Evolutionary conservation across 2,888 invertebrate species (phyloP).

Genomic region (Bellardia bayeri): DNA sequence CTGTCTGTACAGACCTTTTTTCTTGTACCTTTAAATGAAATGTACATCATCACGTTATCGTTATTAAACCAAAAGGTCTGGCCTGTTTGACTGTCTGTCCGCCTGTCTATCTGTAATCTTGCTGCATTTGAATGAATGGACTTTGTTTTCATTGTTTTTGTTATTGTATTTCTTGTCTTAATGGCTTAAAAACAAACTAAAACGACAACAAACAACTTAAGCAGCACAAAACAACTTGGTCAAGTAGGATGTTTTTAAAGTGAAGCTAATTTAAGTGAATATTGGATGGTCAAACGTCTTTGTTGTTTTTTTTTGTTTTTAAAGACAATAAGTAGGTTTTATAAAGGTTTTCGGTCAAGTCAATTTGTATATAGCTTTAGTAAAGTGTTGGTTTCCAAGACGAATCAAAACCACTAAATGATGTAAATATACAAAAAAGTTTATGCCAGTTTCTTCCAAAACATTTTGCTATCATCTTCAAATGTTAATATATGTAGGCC

Average conservation of each 20-base stretch:
- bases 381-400: too few species aligned
- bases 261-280: slow-evolving; percentile 68
- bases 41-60: slow-evolving; percentile 70
- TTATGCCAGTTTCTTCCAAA: too few species aligned
- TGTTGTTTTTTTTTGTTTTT: not conserved
- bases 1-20: slow-evolving; percentile 16
- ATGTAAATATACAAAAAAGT: too few species aligned
- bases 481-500: too few species aligned
- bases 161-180: slow-evolving; percentile 42
- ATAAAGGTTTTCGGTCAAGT: not conserved
- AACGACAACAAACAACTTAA: slow-evolving; percentile 36
- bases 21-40: slow-evolving; percentile 47
- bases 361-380: not conserved
- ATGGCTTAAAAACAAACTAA: slow-evolving; percentile 51
- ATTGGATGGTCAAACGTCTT: slow-evolving; percentile 34
- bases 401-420: too few species aligned
- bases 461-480: too few species aligned
- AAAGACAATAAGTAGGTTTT: too few species aligned
- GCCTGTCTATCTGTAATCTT: slow-evolving; percentile 16
- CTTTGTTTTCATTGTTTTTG: slow-evolving; percentile 27
- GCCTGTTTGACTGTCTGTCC: slow-evolving; percentile 3
- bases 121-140: slow-evolving; percentile 59
- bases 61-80: slow-evolving; percentile 63
- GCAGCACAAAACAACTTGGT: slow-evolving; percentile 51
- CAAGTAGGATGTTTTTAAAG: slow-evolving; percentile 43